A percentile compares a stretch with the other conserved stretches of the same genome.
phyloP scores from a whole-genome alignment of 35 echinoderm and acorn worm genomes.

The Heliocidaris tuberculata region DNA sequence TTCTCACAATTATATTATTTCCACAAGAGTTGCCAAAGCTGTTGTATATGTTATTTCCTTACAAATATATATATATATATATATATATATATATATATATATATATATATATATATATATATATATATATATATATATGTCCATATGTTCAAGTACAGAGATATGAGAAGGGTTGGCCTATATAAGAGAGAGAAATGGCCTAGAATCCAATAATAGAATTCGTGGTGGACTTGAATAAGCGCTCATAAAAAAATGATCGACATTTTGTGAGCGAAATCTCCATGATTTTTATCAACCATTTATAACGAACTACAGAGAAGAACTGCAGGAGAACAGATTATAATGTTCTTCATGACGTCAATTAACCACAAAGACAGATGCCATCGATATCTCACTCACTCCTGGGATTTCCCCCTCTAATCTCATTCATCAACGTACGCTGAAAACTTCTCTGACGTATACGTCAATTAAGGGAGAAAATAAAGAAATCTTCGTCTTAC shows the following conservation, averaged over 20 bases:
- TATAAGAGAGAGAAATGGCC: too few species aligned
- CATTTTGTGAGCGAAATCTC: background rate
- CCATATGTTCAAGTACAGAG: too few species aligned
- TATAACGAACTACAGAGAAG: background rate
- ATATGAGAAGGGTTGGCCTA: too few species aligned
- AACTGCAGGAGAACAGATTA: background rate
- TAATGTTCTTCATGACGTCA: background rate
- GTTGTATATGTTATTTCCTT: too few species aligned
- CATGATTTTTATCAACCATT: background rate
- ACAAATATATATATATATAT: too few species aligned
- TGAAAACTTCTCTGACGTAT: slow-evolving; percentile 12
- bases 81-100: too few species aligned
- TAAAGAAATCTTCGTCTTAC: background rate
- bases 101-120: too few species aligned
- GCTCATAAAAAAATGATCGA: background rate
- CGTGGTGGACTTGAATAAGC: too few species aligned
- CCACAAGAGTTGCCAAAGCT: too few species aligned
- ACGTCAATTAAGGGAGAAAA: background rate
- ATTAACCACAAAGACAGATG: background rate
- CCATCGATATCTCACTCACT: background rate
- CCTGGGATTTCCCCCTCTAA: background rate
- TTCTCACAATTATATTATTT: too few species aligned
- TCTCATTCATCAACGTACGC: background rate
- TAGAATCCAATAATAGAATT: too few species aligned
- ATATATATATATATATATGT: too few species aligned